A percentile compares a stretch with the other conserved stretches of the same genome.
Evolutionary conservation across 2,113 vertebrate genomes (phyloP).

Genomic region (Scomber colias): DNA sequence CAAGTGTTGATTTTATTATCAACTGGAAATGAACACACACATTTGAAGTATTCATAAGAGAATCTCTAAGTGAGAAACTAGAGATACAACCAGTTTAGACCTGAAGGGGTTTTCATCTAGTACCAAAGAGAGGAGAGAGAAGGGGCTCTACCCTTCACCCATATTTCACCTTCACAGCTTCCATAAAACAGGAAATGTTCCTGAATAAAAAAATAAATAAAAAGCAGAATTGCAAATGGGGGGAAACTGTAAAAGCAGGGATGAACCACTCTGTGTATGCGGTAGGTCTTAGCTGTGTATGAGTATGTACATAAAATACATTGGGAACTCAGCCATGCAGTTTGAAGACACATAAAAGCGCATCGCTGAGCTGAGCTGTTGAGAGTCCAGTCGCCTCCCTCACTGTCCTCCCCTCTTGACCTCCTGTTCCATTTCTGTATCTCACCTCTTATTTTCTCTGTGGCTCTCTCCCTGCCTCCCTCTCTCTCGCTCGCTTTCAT

Average conservation of each 20-base stretch:
- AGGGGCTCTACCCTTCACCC: constrained; percentile 40
- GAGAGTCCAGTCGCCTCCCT: background rate
- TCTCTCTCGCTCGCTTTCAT: constrained; percentile 32
- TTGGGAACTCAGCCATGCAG: background rate
- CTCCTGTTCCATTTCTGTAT: background rate
- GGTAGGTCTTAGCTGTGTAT: constrained; percentile 15
- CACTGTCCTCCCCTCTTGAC: constrained; percentile 30
- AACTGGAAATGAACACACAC: constrained; percentile 19
- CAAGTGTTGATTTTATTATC: constrained; percentile 46
- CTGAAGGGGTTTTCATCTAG: constrained; percentile 38
- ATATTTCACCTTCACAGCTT: constrained; percentile 58
- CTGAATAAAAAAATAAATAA: constrained; percentile 14
- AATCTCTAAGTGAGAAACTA: constrained; percentile 22
- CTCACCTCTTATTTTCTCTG: constrained; percentile 6
- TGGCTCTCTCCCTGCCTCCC: background rate
- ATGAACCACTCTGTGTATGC: constrained; percentile 1
- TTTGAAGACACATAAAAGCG: constrained; percentile 25
- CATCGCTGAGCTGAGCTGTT: constrained; percentile 18
- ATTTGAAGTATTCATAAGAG: constrained; percentile 15
- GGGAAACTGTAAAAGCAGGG: constrained; percentile 38
- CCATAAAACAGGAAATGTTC: constrained; percentile 62
- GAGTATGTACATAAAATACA: constrained; percentile 39
- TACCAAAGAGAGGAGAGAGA: constrained; percentile 10
- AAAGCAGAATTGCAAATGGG: constrained; percentile 49
- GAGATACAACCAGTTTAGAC: constrained; percentile 8